phyloP scores from a whole-genome alignment of 2,113 vertebrate species.

The Fukomys damarensis region DNA sequence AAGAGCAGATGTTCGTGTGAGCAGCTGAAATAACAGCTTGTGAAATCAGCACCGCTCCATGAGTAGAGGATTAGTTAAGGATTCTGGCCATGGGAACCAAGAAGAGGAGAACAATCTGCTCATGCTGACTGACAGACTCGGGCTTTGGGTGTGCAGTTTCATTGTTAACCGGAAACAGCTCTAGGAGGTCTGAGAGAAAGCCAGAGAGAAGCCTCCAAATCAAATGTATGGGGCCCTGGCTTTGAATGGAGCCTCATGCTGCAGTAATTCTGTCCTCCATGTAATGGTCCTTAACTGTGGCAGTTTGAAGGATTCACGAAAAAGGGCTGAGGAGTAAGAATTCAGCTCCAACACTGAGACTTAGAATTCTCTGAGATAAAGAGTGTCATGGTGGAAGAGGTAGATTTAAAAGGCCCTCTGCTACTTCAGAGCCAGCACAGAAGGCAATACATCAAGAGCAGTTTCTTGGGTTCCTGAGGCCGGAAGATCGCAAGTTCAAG shows the following conservation, averaged over 20 bases:
- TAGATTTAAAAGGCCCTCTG: background rate
- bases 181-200: background rate
- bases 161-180: background rate
- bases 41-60: background rate
- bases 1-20: constrained; percentile 46
- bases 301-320: background rate
- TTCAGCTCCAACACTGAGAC: background rate
- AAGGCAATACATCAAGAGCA: background rate
- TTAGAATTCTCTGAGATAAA: background rate
- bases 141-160: background rate
- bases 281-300: background rate
- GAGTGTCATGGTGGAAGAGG: background rate
- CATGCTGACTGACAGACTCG: background rate
- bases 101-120: constrained; percentile 8
- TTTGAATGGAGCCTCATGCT: background rate
- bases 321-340: background rate
- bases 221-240: background rate
- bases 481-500: background rate
- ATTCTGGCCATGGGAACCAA: constrained; percentile 65
- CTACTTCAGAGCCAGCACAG: background rate
- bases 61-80: constrained; percentile 67
- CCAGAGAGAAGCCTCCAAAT: background rate
- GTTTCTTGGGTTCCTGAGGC: background rate
- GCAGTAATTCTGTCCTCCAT: rapidly evolving
- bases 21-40: constrained; percentile 73